Conservation (phyloP, 2,797 vertebrate species). For the Sebastes hubbsi region DNA sequence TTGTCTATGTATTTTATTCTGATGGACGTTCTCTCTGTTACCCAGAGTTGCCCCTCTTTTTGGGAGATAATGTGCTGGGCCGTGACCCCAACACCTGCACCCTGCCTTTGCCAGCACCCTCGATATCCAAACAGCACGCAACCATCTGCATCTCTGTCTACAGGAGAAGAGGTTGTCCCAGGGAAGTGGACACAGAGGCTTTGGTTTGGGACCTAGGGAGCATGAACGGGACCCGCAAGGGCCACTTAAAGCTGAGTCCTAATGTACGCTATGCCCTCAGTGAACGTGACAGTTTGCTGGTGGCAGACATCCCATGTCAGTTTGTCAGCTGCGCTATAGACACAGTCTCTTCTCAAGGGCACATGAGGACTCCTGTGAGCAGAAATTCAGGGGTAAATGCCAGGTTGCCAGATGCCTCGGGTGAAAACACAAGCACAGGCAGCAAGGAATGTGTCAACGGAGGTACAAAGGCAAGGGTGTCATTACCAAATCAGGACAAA, state of each 20-base stretch:
- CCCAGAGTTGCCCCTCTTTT: slow-evolving; percentile 86
- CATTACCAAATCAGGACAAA: not conserved
- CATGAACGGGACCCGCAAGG: slow-evolving; percentile 90
- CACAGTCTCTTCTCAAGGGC: slow-evolving; percentile 4
- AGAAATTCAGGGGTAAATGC: slow-evolving; percentile 9
- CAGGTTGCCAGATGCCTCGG: not conserved
- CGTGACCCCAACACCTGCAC: slow-evolving; percentile 83
- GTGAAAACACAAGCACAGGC: slow-evolving; percentile 21
- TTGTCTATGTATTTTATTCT: not conserved
- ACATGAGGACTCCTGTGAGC: slow-evolving; percentile 12
- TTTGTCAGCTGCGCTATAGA: slow-evolving; percentile 67
- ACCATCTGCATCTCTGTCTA: slow-evolving; percentile 82
- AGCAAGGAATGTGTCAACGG: slow-evolving; percentile 35
- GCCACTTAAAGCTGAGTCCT: slow-evolving; percentile 82
- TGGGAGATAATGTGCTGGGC: slow-evolving; percentile 88
- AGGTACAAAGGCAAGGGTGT: not conserved
- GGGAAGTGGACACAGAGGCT: slow-evolving; percentile 68
- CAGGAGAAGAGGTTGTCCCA: slow-evolving; percentile 33
- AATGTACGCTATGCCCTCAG: slow-evolving; percentile 85
- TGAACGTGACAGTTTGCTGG: slow-evolving; percentile 82
- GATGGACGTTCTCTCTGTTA: not conserved
- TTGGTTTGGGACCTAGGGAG: slow-evolving; percentile 88
- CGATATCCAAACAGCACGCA: slow-evolving; percentile 89
- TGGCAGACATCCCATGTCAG: slow-evolving; percentile 90
- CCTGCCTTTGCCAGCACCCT: slow-evolving; percentile 80